Evolutionary conservation across 53 echinoderm and acorn worm species (phyloP).

Genomic region (Astropecten irregularis): DNA sequence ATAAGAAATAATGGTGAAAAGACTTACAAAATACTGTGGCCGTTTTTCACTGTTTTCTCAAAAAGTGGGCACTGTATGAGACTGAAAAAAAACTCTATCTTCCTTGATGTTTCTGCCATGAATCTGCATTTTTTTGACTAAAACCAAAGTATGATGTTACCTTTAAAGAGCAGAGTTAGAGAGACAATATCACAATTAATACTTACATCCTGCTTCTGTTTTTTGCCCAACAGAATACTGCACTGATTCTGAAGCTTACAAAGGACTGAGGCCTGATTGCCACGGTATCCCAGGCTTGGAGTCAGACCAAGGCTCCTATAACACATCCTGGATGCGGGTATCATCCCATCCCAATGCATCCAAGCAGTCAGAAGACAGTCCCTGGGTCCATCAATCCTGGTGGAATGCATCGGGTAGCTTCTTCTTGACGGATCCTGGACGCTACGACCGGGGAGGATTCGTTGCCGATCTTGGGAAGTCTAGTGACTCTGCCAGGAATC

Average conservation of each 20-base stretch:
- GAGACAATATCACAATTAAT: too few species aligned
- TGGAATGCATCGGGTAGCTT: slow-evolving; percentile 63
- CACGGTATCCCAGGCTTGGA: not conserved
- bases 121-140: too few species aligned
- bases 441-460: slow-evolving; percentile 75
- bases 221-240: too few species aligned
- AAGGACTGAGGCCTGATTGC: not conserved
- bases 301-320: slow-evolving; percentile 25
- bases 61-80: too few species aligned
- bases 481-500: slow-evolving; percentile 6
- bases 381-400: slow-evolving; percentile 73
- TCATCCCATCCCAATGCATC: not conserved
- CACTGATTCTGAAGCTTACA: not conserved
- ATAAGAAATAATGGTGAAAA: too few species aligned
- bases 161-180: too few species aligned
- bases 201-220: too few species aligned
- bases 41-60: too few species aligned
- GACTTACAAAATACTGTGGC: too few species aligned
- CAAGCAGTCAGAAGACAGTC: not conserved
- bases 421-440: slow-evolving; percentile 26
- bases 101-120: too few species aligned
- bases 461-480: slow-evolving; percentile 55
- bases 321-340: slow-evolving; percentile 54
- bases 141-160: too few species aligned
- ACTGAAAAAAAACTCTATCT: too few species aligned